Percentiles rank a stretch among this genome's conserved stretches.
Conservation (phyloP, 2,888 invertebrate genomes). For the Agrotis puta region DNA sequence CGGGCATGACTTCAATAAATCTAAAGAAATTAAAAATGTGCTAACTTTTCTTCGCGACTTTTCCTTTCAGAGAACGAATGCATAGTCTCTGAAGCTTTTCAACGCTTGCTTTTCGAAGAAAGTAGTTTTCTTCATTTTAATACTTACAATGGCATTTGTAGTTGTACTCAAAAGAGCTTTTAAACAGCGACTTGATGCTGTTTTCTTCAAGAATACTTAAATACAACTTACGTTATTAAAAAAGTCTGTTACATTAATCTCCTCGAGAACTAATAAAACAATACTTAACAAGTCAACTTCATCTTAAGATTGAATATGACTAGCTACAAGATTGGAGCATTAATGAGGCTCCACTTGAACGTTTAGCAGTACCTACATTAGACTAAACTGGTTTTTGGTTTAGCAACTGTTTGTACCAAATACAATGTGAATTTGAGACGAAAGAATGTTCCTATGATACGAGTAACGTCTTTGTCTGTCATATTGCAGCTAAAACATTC, state of each 20-base stretch:
- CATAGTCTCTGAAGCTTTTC: slow-evolving; percentile 12
- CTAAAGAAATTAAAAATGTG: slow-evolving; percentile 33
- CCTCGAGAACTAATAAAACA: background rate
- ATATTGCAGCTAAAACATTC: background rate
- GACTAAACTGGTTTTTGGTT: slow-evolving; percentile 37
- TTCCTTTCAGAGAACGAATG: slow-evolving; percentile 18
- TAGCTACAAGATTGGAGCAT: slow-evolving; percentile 11
- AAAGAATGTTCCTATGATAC: background rate
- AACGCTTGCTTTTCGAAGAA: slow-evolving; percentile 8
- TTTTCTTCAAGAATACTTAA: slow-evolving; percentile 1
- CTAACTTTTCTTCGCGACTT: slow-evolving; percentile 19
- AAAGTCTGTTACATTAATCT: background rate
- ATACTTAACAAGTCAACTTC: slow-evolving; percentile 1
- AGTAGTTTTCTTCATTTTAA: slow-evolving; percentile 7
- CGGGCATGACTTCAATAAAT: slow-evolving; percentile 21
- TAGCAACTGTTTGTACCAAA: slow-evolving; percentile 22
- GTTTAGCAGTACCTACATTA: slow-evolving; percentile 17
- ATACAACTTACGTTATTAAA: background rate
- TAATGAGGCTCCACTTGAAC: slow-evolving; percentile 13
- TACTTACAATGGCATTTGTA: slow-evolving; percentile 17
- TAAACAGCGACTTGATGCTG: background rate
- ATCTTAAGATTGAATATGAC: slow-evolving; percentile 10
- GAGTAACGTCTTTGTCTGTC: background rate
- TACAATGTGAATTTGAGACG: background rate
- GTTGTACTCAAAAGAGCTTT: background rate